These are phyloP conservation scores for Nemapogon koenigi DNA, from an alignment of 2,888 invertebrate genomes.

Conservation along the genomic window DNA sequence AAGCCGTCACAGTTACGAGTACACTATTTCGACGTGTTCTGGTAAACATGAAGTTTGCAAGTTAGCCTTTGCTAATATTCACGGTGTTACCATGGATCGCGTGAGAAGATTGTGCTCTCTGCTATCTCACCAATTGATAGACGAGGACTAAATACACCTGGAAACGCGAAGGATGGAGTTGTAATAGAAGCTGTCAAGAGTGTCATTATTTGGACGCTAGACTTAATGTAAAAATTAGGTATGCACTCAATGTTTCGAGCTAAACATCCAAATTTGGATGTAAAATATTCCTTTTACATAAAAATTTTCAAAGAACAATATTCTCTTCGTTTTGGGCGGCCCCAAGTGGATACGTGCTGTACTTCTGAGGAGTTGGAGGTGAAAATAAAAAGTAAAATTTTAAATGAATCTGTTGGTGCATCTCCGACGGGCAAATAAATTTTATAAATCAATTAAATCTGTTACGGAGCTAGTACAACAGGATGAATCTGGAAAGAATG, in stretches of 20 bases:
- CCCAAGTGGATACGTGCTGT: conserved; percentile 14
- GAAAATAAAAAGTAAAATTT: conserved; percentile 13
- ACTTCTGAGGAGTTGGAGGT: conserved; percentile 11
- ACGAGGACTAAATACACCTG: conserved; percentile 4
- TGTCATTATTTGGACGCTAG: not conserved
- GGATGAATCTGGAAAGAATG: not conserved
- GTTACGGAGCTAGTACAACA: conserved; percentile 5
- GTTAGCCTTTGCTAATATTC: not conserved
- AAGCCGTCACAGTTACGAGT: conserved; percentile 1
- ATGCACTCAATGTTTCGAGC: not conserved
- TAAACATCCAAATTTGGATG: not conserved
- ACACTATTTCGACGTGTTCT: not conserved
- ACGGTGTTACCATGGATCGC: conserved; percentile 8
- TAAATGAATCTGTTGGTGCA: not conserved
- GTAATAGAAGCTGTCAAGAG: conserved; percentile 8
- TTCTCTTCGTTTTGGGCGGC: conserved; percentile 12
- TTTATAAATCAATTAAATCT: conserved; percentile 11
- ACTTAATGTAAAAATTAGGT: not conserved
- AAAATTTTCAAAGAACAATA: conserved; percentile 13
- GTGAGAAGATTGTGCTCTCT: conserved; percentile 8
- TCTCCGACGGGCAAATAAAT: conserved; percentile 12
- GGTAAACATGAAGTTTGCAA: not conserved
- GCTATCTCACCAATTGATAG: conserved; percentile 6
- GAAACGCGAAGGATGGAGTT: conserved; percentile 6
- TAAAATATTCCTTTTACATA: conserved; percentile 9